Conservation (phyloP, 2,797 vertebrate genomes). For the Sphenopsis melanotis region DNA sequence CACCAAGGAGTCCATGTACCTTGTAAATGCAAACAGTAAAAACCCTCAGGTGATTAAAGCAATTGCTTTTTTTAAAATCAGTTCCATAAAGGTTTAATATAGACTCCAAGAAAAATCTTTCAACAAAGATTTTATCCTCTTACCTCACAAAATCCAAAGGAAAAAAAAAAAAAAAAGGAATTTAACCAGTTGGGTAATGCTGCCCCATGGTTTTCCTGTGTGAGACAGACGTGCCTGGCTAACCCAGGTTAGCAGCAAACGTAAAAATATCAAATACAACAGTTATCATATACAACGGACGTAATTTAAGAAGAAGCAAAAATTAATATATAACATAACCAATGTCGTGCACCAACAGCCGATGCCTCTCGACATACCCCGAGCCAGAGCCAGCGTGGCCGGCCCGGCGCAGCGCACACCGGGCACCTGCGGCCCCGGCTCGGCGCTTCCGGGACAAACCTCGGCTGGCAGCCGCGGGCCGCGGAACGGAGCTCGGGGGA, state of each 20-base stretch:
- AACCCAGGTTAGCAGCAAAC: not conserved
- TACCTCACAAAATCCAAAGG: not conserved
- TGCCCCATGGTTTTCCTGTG: not conserved
- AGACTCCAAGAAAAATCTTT: not conserved
- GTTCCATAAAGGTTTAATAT: not conserved
- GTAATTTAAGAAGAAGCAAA: not conserved
- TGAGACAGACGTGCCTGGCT: not conserved
- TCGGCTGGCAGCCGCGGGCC: not conserved
- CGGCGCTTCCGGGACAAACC: not conserved
- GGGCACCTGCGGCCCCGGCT: not conserved
- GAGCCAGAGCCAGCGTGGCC: not conserved
- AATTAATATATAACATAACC: fast-evolving
- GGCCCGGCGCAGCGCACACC: not conserved
- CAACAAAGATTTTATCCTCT: not conserved
- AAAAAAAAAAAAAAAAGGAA: not conserved
- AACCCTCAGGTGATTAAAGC: not conserved
- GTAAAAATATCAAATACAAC: not conserved
- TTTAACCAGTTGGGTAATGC: not conserved
- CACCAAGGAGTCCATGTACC: fast-evolving
- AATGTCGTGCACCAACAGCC: not conserved
- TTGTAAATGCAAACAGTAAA: not conserved
- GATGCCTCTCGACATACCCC: not conserved
- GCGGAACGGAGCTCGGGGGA: not conserved
- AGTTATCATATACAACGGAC: not conserved
- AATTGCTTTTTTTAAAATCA: not conserved